Base-by-base conservation (phyloP, 2,797 vertebrate genomes). In the Kryptopterus vitreolus region DNA sequence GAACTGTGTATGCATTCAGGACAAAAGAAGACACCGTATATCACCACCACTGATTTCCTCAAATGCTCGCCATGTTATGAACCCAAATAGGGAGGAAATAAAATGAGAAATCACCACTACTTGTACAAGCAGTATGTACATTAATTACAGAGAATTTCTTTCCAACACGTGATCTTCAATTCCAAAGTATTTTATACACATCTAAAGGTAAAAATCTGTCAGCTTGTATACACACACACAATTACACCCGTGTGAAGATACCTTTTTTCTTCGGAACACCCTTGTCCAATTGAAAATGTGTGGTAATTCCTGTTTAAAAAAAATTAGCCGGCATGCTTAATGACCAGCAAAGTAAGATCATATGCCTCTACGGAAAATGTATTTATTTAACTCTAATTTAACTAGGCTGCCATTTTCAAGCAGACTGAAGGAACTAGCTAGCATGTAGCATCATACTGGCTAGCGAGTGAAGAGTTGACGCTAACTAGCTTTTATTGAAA, bases 11-110 rank as follows among this genome's bases (percentile, higher is more conserved):
- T 84, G 78, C 24, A 58, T 26, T 76, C 57, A 58, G 15, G 72
- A 82, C 33, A 83, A 86, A 86, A 75, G 81, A 86, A 31, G 76
- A 86, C 83, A 79, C 81, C 20, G 57, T 63, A 74, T 53, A 78
- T 69, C 53, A 78, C 38, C 72, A 61, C 72, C 72, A 75, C 52
- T 63, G 70, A 31, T 4, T 63, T 83, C 73, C 72, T 77, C 63
- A 77, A 81, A 79, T 50, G 73, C 53, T 77, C 79, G 74, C n/a
- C 79, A 69, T 70, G 80, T 65, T 82, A 66, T 46, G 20, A 77
- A 58, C 71, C 70, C 59, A 68, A 43, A 75, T 43, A n/a, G 10
- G 6, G 8, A 59, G 35, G 12, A 10, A 18, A 22, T 16, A 6
- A 78, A n/a, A n/a, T n/a, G n/a, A n/a, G n/a, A n/a, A n/a, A n/a